These are phyloP conservation scores for Oreochromis grahami DNA, from an alignment of 2,797 vertebrate species.

Conservation along the genomic window DNA sequence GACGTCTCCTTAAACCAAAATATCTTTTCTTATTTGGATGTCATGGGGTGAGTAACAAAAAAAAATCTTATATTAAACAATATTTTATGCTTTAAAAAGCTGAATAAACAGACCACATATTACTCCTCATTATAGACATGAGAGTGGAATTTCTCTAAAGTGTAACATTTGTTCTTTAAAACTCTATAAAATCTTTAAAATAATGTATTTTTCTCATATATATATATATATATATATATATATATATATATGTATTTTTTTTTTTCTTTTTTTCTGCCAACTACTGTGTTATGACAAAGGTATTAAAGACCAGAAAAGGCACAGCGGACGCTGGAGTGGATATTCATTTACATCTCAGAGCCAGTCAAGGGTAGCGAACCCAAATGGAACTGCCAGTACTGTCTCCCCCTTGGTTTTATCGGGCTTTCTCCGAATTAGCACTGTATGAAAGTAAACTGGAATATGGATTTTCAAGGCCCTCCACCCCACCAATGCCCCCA, in stretches of 20 bases:
- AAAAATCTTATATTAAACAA: background rate
- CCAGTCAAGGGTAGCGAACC: slow-evolving; percentile 52
- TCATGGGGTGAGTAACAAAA: background rate
- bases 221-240: background rate
- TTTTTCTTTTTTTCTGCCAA: background rate
- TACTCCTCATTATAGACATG: background rate
- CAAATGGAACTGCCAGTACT: slow-evolving; percentile 60
- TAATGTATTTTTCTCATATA: background rate
- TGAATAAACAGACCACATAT: background rate
- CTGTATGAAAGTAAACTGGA: slow-evolving; percentile 44
- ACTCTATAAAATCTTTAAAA: background rate
- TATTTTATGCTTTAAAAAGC: background rate
- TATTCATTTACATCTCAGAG: slow-evolving; percentile 60
- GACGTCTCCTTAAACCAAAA: background rate
- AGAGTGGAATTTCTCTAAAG: background rate
- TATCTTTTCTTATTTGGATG: background rate
- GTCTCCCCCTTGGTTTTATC: slow-evolving; percentile 55
- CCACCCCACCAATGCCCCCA: background rate
- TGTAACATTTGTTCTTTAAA: background rate
- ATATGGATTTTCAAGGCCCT: slow-evolving; percentile 47
- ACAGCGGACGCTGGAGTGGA: slow-evolving; percentile 16
- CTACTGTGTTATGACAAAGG: slow-evolving; percentile 3
- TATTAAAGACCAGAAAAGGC: slow-evolving; percentile 29
- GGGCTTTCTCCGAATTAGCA: slow-evolving; percentile 44
- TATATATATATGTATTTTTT: background rate